phyloP scores from a whole-genome alignment of 2,888 invertebrate genomes.

The Trachelus iudaicus region DNA sequence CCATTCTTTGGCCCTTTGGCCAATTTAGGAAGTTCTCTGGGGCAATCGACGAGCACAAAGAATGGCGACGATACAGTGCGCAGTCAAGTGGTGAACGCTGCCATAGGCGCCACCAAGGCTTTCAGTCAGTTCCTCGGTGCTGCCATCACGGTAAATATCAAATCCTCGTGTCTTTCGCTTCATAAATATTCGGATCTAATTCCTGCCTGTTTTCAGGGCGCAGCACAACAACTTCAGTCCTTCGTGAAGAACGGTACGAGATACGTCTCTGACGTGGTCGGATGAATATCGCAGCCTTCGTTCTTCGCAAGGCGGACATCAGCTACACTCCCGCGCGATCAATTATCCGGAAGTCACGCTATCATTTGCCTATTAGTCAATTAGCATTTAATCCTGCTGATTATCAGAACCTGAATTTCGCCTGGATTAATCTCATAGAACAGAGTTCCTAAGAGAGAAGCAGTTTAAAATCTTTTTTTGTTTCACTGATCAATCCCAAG shows the following conservation, averaged over 20 bases:
- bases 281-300: conserved; percentile 17
- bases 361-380: background rate
- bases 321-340: background rate
- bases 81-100: conserved; percentile 75
- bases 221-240: conserved; percentile 77
- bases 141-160: conserved; percentile 75
- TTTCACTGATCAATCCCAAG: no score
- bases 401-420: background rate
- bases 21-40: conserved; percentile 39
- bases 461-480: no score
- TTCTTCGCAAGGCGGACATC: background rate
- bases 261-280: conserved; percentile 42
- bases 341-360: conserved; percentile 2
- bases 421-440: background rate
- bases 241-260: conserved; percentile 68
- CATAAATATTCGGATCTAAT: background rate
- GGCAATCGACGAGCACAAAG: conserved; percentile 40
- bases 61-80: conserved; percentile 57
- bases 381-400: conserved; percentile 1
- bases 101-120: conserved; percentile 81
- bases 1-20: conserved; percentile 56
- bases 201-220: conserved; percentile 71
- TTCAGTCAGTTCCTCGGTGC: conserved; percentile 83
- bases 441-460: no score
- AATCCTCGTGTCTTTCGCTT: conserved; percentile 7